Evolutionary conservation across 2,888 invertebrate species (phyloP), one percentile per base, ranked within the genome.

Genomic region (Proisotoma minuta): DNA sequence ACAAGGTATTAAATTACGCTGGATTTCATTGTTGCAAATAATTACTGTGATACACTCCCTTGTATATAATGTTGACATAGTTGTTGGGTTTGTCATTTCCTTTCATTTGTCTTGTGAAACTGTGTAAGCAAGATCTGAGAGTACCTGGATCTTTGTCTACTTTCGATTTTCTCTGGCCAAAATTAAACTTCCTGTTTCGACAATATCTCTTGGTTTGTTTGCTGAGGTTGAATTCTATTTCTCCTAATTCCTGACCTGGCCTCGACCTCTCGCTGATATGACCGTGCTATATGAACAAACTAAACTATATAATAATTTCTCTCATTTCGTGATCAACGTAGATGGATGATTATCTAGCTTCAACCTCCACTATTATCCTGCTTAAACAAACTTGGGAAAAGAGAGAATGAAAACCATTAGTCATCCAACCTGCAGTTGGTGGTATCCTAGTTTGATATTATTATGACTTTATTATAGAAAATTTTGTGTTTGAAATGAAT

Each of bases 291-390:
- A n/a, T n/a, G n/a, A n/a, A n/a, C n/a, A n/a, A n/a, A n/a, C n/a
- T n/a, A n/a, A n/a, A n/a, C n/a, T n/a, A n/a, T n/a, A n/a, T n/a
- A n/a, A n/a, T n/a, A n/a, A n/a, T n/a, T n/a, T n/a, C n/a, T n/a
- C n/a, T n/a, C n/a, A n/a, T n/a, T n/a, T n/a, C n/a, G n/a, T n/a
- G n/a, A n/a, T n/a, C n/a, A n/a, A n/a, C n/a, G n/a, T n/a, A n/a
- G n/a, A n/a, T n/a, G n/a, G 54, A 54, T 54, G 54, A 39, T 39
- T 22, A 34, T 54, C 54, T 28, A 54, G 39, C 24, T 54, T 28
- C 40, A 10, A 24, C 51, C 8, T 34, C n/a, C n/a, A n/a, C n/a
- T n/a, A n/a, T n/a, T n/a, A n/a, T n/a, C n/a, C n/a, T n/a, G n/a
- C n/a, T n/a, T n/a, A n/a, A n/a, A n/a, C n/a, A n/a, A n/a, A n/a